phyloP scores from a whole-genome alignment of 2,797 vertebrate species.

The Poliocrania exsul region DNA sequence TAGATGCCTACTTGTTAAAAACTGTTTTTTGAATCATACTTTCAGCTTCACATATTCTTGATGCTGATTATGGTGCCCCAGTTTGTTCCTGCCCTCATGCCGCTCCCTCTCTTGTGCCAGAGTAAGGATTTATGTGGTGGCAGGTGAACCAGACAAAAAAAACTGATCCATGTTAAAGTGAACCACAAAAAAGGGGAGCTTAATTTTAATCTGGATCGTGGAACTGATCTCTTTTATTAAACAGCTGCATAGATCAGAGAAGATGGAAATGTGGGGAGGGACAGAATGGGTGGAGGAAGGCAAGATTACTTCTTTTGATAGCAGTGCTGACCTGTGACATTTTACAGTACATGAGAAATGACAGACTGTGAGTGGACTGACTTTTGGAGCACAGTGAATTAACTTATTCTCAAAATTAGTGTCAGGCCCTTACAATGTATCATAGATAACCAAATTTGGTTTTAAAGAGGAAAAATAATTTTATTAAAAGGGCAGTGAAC shows the following conservation, averaged over 20 bases:
- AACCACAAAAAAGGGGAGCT: neutral
- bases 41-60: neutral
- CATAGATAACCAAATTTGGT: neutral
- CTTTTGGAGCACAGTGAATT: conserved; percentile 3
- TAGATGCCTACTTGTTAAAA: neutral
- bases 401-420: conserved; percentile 37
- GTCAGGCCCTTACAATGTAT: conserved; percentile 11
- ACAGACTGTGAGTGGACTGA: neutral
- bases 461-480: conserved; percentile 34
- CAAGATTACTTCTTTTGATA: neutral
- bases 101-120: neutral
- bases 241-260: neutral
- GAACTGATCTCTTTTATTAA: conserved; percentile 6
- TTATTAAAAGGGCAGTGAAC: neutral
- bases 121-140: conserved; percentile 24
- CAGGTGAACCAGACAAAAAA: conserved; percentile 35
- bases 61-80: neutral
- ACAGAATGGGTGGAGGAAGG: neutral
- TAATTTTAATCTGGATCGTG: neutral
- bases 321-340: conserved; percentile 12
- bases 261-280: neutral
- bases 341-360: neutral
- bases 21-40: neutral
- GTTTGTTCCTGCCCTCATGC: neutral
- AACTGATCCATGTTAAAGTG: neutral